A percentile compares a stretch with the other conserved stretches of the same genome.
These are phyloP conservation scores for Gambusia affinis DNA, from an alignment of 2,113 vertebrate species.

Conservation along the genomic window DNA sequence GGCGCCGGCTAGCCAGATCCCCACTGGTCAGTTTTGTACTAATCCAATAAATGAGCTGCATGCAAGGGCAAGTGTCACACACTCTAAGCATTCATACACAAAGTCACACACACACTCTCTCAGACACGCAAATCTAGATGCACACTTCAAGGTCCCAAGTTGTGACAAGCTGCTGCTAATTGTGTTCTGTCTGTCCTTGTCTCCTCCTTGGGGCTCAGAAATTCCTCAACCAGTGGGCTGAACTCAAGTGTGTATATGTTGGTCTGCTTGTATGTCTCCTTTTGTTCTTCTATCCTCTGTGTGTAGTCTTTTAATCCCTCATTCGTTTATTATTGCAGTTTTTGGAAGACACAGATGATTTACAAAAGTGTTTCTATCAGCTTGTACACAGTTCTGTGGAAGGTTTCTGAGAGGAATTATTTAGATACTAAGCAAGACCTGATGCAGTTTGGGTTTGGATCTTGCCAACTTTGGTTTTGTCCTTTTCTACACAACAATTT, in stretches of 20 bases:
- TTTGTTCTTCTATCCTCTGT: background rate
- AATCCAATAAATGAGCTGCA: constrained; percentile 78
- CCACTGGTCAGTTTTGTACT: constrained; percentile 73
- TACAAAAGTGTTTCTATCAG: too few species aligned
- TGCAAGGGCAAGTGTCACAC: constrained; percentile 70
- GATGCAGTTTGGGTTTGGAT: too few species aligned
- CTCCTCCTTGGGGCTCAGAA: constrained; percentile 48
- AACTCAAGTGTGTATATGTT: constrained; percentile 15
- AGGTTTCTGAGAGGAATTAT: too few species aligned
- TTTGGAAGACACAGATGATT: background rate
- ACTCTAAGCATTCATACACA: constrained; percentile 18
- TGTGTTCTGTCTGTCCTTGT: constrained; percentile 62
- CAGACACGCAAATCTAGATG: constrained; percentile 17
- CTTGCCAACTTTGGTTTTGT: too few species aligned
- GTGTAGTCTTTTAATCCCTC: too few species aligned
- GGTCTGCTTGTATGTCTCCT: background rate
- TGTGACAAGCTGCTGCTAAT: constrained; percentile 71
- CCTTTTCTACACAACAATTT: too few species aligned
- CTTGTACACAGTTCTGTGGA: too few species aligned
- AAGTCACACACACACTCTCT: constrained; percentile 31
- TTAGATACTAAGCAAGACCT: too few species aligned
- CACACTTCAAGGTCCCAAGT: constrained; percentile 53
- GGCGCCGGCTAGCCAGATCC: constrained; percentile 68
- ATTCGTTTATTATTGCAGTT: background rate
- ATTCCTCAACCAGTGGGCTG: constrained; percentile 62